Base-by-base conservation (phyloP, 2,113 vertebrate species). In the Boulengeromyrus knoepffleri region DNA sequence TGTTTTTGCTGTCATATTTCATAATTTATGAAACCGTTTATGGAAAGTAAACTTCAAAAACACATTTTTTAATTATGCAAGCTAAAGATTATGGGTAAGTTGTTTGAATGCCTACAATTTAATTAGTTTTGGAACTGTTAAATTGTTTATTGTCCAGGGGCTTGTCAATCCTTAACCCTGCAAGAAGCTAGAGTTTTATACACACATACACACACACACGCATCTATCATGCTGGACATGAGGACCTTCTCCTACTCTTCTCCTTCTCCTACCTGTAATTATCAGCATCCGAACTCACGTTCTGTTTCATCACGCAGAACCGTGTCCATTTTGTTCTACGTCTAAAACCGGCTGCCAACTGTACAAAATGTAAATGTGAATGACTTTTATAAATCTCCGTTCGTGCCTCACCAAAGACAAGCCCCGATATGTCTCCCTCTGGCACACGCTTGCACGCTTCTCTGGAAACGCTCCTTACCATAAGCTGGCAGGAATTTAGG, bases 161-260 rank as follows among this genome's bases (percentile, higher is more conserved):
- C 19, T 42, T 80, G 36, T 80, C 36, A 27, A 8, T 80, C 74
- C 5, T 42, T 49, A 12, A 27, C 62, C 6, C 49, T 77, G 47
- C 74, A 15, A 15, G 56, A 19, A 85, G 39, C 12, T 36, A 1
- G 36, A 58, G 0, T 31, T 9, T n/a, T 62, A 62, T 62, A n/a
- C 24, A 62, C 24, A 88, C 31, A 90, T 85, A 88, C 89, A 88
- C 85, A 50, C 88, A 89, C 80, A 89, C 80, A 89, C 77, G 66
- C 80, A 52, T 36, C 49, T 31, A 90, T 31, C 74, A 36, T 77
- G 86, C 31, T 46, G 36, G 13, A 85, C 45, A 47, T 6, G 84
- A 50, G 24, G 21, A 27, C 8, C 19, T 31, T 27, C 45, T n/a
- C n/a, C 21, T 50, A 27, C 21, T 27, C 4, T 86, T n/a, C 31